Percentiles rank a stretch among this genome's conserved stretches.
Evolutionary conservation across 1,140 invertebrate species (phyloP).

Genomic region (Sogatella furcifera): DNA sequence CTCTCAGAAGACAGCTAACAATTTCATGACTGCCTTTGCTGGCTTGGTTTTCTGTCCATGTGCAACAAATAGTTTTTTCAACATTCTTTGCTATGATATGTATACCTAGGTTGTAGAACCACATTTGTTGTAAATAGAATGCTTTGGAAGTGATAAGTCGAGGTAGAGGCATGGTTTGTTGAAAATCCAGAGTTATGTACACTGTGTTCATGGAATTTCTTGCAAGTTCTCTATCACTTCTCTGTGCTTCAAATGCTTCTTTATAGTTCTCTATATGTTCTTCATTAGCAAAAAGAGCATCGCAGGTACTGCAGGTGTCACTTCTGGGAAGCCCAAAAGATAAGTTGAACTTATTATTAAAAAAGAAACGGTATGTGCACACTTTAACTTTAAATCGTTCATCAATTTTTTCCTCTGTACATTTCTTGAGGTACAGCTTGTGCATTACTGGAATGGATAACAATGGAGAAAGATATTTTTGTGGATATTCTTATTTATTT

Average conservation of each 20-base stretch:
- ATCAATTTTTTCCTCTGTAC: neutral
- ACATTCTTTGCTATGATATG: neutral
- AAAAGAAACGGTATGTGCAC: neutral
- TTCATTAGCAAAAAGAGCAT: neutral
- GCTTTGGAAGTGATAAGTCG: slow-evolving; percentile 1
- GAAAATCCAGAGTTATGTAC: neutral
- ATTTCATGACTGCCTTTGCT: neutral
- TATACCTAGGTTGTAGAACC: slow-evolving; percentile 6
- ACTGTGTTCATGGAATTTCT: neutral
- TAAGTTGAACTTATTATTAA: neutral
- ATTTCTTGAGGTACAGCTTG: slow-evolving; percentile 1
- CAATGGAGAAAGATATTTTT: slow-evolving; percentile 4
- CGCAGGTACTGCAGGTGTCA: slow-evolving; percentile 6
- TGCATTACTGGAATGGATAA: slow-evolving; percentile 11
- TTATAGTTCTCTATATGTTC: slow-evolving; percentile 7
- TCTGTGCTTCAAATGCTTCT: neutral
- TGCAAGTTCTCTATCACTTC: neutral
- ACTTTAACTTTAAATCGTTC: slow-evolving; percentile 1
- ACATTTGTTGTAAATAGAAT: slow-evolving; percentile 1
- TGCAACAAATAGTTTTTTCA: neutral
- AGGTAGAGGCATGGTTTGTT: slow-evolving; percentile 6
- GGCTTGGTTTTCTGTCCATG: neutral
- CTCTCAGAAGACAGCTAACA: neutral
- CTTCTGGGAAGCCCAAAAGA: neutral
- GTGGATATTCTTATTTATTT: slow-evolving; percentile 4